phyloP scores from a whole-genome alignment of 2,888 invertebrate species.

The Melanargia galathea region DNA sequence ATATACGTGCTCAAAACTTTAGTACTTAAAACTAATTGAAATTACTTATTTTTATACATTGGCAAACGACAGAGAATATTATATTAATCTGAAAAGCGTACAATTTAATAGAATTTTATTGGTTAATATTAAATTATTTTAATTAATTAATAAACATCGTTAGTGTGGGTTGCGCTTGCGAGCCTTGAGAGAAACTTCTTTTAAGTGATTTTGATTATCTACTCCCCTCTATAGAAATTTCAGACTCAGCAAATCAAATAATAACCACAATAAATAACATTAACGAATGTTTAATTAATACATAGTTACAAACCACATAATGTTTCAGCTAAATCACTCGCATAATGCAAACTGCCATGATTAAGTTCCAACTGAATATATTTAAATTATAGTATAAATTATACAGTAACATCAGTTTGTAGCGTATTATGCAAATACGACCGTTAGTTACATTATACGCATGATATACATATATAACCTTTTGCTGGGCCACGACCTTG shows the following conservation, averaged over 20 bases:
- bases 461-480: not conserved
- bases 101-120: too few relatives aligned
- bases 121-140: too few relatives aligned
- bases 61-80: too few relatives aligned
- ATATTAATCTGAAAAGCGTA: too few relatives aligned
- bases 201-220: too few relatives aligned
- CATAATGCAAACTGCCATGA: not conserved
- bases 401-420: slow-evolving; percentile 15
- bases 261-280: not conserved
- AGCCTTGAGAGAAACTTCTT: too few relatives aligned
- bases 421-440: slow-evolving; percentile 28
- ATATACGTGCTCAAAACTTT: too few relatives aligned
- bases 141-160: too few relatives aligned
- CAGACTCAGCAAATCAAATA: not conserved
- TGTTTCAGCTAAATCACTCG: not conserved
- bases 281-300: not conserved
- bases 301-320: not conserved
- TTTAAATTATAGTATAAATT: slow-evolving; percentile 15
- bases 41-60: too few relatives aligned
- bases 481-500: not conserved
- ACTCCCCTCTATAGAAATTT: too few relatives aligned
- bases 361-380: slow-evolving; percentile 6
- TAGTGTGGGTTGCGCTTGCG: too few relatives aligned
- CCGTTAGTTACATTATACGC: slow-evolving; percentile 4
- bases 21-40: too few relatives aligned